A percentile compares a stretch with the other conserved stretches of the same genome.
Evolutionary conservation across 2,113 vertebrate species (phyloP).

Genomic region (Emydura subglobosa): DNA sequence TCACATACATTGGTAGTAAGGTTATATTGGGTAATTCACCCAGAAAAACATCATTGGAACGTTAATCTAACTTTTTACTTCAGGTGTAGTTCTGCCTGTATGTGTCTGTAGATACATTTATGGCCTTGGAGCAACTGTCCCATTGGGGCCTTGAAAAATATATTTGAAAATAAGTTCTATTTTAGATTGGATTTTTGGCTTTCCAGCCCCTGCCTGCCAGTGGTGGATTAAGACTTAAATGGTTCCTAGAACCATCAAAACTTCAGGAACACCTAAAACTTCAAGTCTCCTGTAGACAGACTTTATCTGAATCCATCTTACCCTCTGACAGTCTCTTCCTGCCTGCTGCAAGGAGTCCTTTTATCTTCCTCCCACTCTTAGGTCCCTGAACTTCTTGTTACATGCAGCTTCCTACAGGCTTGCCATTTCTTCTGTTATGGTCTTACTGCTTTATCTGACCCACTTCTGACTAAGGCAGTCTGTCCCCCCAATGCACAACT

Average conservation of each 20-base stretch:
- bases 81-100: neutral
- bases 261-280: slow-evolving; percentile 34
- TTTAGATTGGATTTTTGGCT: neutral
- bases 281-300: slow-evolving; percentile 21
- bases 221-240: slow-evolving; percentile 7
- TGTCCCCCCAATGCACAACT: neutral
- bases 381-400: slow-evolving; percentile 25
- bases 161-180: neutral
- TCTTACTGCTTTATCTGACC: neutral
- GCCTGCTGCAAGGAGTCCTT: slow-evolving; percentile 16
- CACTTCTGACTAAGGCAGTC: slow-evolving; percentile 1
- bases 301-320: neutral
- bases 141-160: neutral
- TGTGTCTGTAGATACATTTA: neutral
- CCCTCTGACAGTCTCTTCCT: neutral
- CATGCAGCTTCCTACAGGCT: neutral
- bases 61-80: slow-evolving; percentile 1
- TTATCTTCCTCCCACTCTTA: neutral
- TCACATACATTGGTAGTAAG: neutral
- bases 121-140: neutral
- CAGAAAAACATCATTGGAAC: slow-evolving; percentile 38
- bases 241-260: neutral
- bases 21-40: slow-evolving; percentile 28
- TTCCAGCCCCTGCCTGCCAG: neutral
- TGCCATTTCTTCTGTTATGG: neutral